Conservation (phyloP, 2,888 invertebrate genomes). For the Dysmachus trigonus region DNA sequence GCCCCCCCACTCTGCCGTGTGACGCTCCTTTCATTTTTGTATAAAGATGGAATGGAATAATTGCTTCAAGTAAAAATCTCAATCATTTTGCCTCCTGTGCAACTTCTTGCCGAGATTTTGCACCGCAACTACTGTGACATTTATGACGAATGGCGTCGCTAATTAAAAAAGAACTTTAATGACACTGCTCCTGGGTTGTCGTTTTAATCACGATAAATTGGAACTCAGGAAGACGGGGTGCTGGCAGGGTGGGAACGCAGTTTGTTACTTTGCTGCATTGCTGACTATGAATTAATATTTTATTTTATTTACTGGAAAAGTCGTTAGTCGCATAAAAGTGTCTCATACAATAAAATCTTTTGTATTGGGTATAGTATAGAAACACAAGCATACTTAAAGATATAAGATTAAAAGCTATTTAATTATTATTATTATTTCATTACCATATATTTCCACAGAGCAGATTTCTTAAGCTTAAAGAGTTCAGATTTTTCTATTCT, state of each 20-base stretch:
- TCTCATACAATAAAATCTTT: not conserved
- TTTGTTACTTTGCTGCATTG: not conserved
- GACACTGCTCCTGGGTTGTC: not conserved
- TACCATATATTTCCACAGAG: too few species aligned
- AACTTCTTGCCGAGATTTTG: not conserved
- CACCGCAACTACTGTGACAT: not conserved
- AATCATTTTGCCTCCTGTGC: not conserved
- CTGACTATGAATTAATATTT: not conserved
- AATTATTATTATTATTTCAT: too few species aligned
- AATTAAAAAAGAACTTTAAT: not conserved
- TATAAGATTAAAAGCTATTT: not conserved
- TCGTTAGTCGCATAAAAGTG: not conserved
- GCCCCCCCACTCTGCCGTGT: not conserved
- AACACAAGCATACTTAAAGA: not conserved
- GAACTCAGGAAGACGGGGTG: not conserved
- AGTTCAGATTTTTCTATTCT: too few species aligned
- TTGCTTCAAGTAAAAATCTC: not conserved
- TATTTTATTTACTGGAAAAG: not conserved
- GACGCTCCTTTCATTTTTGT: not conserved
- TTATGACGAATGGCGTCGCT: not conserved
- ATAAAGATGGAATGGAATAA: constrained; percentile 4
- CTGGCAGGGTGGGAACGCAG: not conserved
- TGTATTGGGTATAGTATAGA: not conserved
- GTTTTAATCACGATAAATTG: not conserved
- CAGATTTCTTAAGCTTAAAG: too few species aligned